Evolutionary conservation across 2,113 vertebrate genomes (phyloP).

Genomic region (Ictalurus furcatus): DNA sequence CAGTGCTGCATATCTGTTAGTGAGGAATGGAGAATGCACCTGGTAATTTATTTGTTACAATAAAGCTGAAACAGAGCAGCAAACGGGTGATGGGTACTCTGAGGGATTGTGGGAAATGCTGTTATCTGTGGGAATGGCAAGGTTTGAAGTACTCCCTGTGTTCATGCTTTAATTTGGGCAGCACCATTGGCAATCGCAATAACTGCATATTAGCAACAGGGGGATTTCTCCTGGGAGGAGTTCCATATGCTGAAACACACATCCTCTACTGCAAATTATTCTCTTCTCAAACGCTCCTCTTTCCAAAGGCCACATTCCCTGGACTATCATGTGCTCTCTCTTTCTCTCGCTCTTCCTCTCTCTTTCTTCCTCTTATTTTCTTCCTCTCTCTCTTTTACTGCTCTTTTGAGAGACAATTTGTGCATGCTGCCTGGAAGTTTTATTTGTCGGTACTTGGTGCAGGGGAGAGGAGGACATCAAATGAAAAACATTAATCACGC

Average conservation of each 20-base stretch:
- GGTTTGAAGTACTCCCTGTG: slow-evolving; percentile 60
- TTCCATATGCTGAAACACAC: slow-evolving; percentile 66
- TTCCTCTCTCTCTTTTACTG: slow-evolving; percentile 72
- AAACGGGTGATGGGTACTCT: slow-evolving; percentile 28
- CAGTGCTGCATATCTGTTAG: slow-evolving; percentile 27
- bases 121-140: slow-evolving; percentile 42
- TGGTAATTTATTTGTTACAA: slow-evolving; percentile 61
- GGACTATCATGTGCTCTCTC: slow-evolving; percentile 58
- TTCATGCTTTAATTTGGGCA: slow-evolving; percentile 73
- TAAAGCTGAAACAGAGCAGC: slow-evolving; percentile 49
- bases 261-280: slow-evolving; percentile 59
- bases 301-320: slow-evolving; percentile 75
- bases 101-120: slow-evolving; percentile 40
- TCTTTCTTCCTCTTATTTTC: slow-evolving; percentile 32
- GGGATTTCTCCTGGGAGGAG: slow-evolving; percentile 74
- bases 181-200: slow-evolving; percentile 75
- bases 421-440: slow-evolving; percentile 72
- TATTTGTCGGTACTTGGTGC: slow-evolving; percentile 76
- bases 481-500: slow-evolving; percentile 85
- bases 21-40: slow-evolving; percentile 25
- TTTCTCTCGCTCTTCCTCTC: neutral
- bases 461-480: slow-evolving; percentile 75
- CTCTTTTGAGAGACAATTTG: slow-evolving; percentile 81
- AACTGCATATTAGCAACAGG: slow-evolving; percentile 78
- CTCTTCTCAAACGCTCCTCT: slow-evolving; percentile 72